Evolutionary conservation across 2,888 invertebrate genomes (phyloP), one percentile per base, ranked within the genome.

Genomic region (Caenorhabditis virilis): DNA sequence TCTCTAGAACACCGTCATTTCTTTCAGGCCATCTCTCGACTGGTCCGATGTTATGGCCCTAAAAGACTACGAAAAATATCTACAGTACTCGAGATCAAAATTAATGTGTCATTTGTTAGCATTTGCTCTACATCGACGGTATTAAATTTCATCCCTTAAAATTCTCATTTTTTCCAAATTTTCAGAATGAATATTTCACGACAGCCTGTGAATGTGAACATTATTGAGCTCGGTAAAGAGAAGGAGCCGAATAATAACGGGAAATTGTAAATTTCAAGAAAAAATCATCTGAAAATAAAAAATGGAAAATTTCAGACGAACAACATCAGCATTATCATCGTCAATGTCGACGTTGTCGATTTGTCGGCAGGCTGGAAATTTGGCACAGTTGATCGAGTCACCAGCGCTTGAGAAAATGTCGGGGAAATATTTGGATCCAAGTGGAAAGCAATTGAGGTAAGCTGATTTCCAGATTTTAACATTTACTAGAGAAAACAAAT

Each of bases 71-170:
- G 82, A 82, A 59, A 82, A 82, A 53, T 82, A 82, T 59, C 59
- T 74, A 38, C 82, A 82, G 60, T 82, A 79, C 62, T 80, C 82
- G 22, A 61, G 79, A 22, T 76, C 78, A 33, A 82, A 79, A 58
- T 65, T 82, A 33, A 80, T 81, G 80, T 78, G 79, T 48, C 79
- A 80, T 59, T 47, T 82, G 68, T 71, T 78, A 55, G 81, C 78
- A 4, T 78, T 79, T 48, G 76, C 76, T 25, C 55, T 82, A 20
- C 79, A 80, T 49, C 59, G 82, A 62, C 68, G 58, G 67, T 61
- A 53, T 22, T 26, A 45, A 41, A 45, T 49, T 18, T n/a, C 6
- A 7, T 18, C 6, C 6, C 20, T 42, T 25, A 5, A 11, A 18
- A 6, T 11, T 11, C 13, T 18, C 11, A 42, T 3, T 20, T 26